Conservation (phyloP, 35 echinoderm and acorn worm species). For the Ophiothrix spiculata region DNA sequence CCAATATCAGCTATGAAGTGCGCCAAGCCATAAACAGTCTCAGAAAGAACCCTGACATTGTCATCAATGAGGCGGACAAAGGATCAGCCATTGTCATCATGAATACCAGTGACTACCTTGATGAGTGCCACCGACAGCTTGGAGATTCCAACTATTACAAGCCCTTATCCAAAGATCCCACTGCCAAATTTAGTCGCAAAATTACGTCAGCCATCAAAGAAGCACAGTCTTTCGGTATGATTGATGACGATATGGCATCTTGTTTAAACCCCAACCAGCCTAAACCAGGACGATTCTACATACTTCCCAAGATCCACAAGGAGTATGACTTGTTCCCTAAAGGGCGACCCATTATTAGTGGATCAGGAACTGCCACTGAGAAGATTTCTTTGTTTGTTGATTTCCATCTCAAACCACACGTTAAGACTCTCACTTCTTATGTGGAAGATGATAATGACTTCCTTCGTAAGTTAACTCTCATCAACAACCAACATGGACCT, state of each 20-base stretch:
- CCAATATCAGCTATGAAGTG: neutral
- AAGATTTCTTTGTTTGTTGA: neutral
- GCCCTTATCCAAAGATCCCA: neutral
- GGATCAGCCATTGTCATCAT: neutral
- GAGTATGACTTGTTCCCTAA: neutral
- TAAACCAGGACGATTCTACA: neutral
- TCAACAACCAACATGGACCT: neutral
- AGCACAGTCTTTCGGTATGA: neutral
- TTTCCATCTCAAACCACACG: neutral
- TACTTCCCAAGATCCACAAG: conserved; percentile 3
- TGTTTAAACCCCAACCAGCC: neutral
- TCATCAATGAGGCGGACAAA: neutral
- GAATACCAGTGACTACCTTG: neutral
- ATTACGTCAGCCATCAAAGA: neutral
- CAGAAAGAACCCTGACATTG: neutral
- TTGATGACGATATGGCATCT: neutral
- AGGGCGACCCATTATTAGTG: neutral
- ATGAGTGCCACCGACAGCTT: neutral
- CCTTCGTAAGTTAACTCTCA: neutral
- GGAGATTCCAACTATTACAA: neutral
- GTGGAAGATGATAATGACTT: conserved; percentile 8
- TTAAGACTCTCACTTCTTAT: neutral
- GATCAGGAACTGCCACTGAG: neutral
- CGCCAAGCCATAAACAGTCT: neutral
- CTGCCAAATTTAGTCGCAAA: neutral